Base-by-base conservation (phyloP, 2,888 invertebrate species). In the Hipparchia sbordonii region DNA sequence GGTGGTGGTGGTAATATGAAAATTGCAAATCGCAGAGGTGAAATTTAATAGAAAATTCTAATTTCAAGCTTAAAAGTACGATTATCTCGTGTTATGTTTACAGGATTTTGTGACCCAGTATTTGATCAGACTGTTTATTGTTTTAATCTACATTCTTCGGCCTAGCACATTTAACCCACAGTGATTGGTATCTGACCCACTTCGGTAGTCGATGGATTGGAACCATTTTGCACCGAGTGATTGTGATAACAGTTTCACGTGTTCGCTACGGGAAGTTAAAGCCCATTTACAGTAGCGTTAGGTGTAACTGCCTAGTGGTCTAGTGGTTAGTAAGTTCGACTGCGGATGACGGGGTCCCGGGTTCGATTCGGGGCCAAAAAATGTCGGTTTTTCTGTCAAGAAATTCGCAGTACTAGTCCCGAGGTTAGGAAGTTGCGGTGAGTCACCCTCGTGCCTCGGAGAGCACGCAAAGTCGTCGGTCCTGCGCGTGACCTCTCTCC, bases 111-210 rank as follows among this genome's bases (percentile, higher is more conserved):
- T 13, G 23, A 13, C 23, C 57, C 23, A 57, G 23, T 39, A 10
- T 39, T 57, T 57, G 23, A 60, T 33, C 5, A 60, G 59, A 66
- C n/a, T 66, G 54, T 33, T 54, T 66, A 54, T 66, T 66, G 52
- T 52, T 66, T 39, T 39, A 54, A 39, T 66, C 66, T 54, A 54
- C 12, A 39, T 52, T 39, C 51, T 13, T 33, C 66, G 33, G 23
- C 10, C 8, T 33, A 54, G 9, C 39, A 13, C 33, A 66, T 66
- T 62, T 66, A 51, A 23, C 8, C n/a, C 46, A 9, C 7, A 23
- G 8, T 4, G 46, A 13, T 46, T 13, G 62, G 48, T 63, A 9
- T 63, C 13, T 48, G 62, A 63, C 62, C 62, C 48, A 63, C 39
- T 13, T 63, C 62, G 62, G 48, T 63, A 48, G 48, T n/a, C 23